phyloP scores from a whole-genome alignment of 2,797 vertebrate genomes.

The Prionace glauca region DNA sequence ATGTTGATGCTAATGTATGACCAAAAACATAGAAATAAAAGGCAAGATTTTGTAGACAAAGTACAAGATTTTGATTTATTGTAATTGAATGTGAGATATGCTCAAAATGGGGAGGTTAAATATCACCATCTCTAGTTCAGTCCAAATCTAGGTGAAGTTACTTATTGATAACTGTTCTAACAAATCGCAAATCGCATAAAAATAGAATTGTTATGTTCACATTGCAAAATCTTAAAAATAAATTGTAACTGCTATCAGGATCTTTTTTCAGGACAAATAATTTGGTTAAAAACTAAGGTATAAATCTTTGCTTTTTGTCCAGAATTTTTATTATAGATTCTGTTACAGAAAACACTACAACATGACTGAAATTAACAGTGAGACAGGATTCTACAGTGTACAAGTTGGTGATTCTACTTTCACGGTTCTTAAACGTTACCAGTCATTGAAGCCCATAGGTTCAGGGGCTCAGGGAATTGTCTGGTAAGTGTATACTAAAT shows the following conservation, averaged over 20 bases:
- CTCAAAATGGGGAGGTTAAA: background rate
- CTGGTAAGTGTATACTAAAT: conserved; percentile 68
- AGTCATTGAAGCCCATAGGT: conserved; percentile 87
- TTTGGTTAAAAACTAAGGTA: background rate
- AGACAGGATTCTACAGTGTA: conserved; percentile 88
- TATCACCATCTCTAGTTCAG: background rate
- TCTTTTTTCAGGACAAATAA: background rate
- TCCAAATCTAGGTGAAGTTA: background rate
- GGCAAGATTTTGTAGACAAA: background rate
- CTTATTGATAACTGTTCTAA: background rate
- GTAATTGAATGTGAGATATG: background rate
- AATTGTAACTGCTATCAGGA: background rate
- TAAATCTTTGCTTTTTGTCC: conserved; percentile 45
- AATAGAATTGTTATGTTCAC: background rate
- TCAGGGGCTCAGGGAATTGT: conserved; percentile 96
- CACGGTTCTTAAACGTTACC: conserved; percentile 84
- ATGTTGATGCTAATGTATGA: background rate
- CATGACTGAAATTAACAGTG: conserved; percentile 83
- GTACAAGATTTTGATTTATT: background rate
- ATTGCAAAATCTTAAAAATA: background rate
- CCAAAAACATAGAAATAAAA: background rate
- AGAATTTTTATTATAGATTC: conserved; percentile 49
- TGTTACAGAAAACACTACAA: conserved; percentile 58
- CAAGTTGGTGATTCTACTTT: conserved; percentile 97
- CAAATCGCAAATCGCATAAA: background rate